Conservation (phyloP, 2,888 invertebrate species). For the Andrena hattorfiana region DNA sequence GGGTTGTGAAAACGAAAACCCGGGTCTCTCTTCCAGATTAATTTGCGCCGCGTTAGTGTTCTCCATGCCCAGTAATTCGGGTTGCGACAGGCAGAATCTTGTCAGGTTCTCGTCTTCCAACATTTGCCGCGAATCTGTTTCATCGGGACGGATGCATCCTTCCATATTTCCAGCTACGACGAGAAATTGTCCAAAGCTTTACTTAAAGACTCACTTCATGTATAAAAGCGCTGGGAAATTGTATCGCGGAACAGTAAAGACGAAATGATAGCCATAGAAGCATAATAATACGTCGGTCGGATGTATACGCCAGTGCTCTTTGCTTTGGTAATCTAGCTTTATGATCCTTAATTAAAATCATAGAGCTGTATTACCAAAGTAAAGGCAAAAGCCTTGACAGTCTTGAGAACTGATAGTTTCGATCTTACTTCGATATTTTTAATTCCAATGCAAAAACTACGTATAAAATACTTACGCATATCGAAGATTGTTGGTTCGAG, state of each 20-base stretch:
- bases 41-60: slow-evolving; percentile 71
- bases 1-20: slow-evolving; percentile 95
- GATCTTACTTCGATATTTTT: neutral
- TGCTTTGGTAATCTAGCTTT: slow-evolving; percentile 99
- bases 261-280: neutral
- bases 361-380: slow-evolving; percentile 97
- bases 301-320: slow-evolving; percentile 85
- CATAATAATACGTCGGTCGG: slow-evolving; percentile 5
- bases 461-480: slow-evolving; percentile 30
- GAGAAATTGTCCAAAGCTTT: neutral
- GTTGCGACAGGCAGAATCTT: slow-evolving; percentile 84
- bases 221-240: neutral
- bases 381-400: slow-evolving; percentile 86
- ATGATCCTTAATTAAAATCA: slow-evolving; percentile 90
- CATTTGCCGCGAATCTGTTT: slow-evolving; percentile 33
- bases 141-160: slow-evolving; percentile 42
- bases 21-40: slow-evolving; percentile 80
- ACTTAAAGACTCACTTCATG: neutral
- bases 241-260: neutral
- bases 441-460: neutral
- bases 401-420: slow-evolving; percentile 4
- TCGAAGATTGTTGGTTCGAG: slow-evolving; percentile 57
- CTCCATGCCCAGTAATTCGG: slow-evolving; percentile 78
- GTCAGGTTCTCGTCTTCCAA: slow-evolving; percentile 70
- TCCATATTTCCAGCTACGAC: slow-evolving; percentile 35